These are phyloP conservation scores for Melanostoma mellinum DNA, from an alignment of 2,888 invertebrate genomes.

Conservation along the genomic window DNA sequence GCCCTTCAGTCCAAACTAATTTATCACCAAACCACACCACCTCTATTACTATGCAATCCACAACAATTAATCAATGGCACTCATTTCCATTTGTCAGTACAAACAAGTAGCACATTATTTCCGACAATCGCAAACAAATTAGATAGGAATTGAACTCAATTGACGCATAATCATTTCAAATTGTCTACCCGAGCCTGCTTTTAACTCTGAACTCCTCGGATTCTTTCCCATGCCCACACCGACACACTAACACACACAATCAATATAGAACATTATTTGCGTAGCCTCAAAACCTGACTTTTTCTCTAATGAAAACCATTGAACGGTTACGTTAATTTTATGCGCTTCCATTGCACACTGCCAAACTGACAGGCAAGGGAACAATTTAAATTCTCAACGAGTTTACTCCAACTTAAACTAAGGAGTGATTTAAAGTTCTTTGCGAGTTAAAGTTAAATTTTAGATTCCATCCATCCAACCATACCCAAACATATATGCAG, in stretches of 20 bases:
- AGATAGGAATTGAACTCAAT: slow-evolving; percentile 66
- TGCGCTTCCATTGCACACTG: slow-evolving; percentile 20
- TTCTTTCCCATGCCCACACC: slow-evolving; percentile 26
- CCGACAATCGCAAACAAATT: slow-evolving; percentile 70
- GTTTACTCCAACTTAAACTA: slow-evolving; percentile 17
- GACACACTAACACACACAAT: slow-evolving; percentile 5
- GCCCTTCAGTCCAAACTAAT: slow-evolving; percentile 21
- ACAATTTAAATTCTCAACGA: slow-evolving; percentile 49
- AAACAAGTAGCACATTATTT: slow-evolving; percentile 63
- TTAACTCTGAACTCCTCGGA: slow-evolving; percentile 1
- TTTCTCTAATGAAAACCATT: neutral
- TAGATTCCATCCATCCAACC: slow-evolving; percentile 29
- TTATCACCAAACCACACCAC: slow-evolving; percentile 9
- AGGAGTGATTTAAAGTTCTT: slow-evolving; percentile 39
- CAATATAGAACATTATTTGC: slow-evolving; percentile 44
- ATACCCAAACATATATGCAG: neutral
- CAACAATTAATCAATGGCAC: slow-evolving; percentile 61
- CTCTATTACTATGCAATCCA: neutral
- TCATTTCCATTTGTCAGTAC: slow-evolving; percentile 56
- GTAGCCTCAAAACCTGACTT: slow-evolving; percentile 24
- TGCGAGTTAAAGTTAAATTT: slow-evolving; percentile 43
- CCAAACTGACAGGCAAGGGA: slow-evolving; percentile 6
- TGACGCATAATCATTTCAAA: slow-evolving; percentile 67
- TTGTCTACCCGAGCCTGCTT: slow-evolving; percentile 56
- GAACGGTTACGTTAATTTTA: slow-evolving; percentile 35